A percentile compares a stretch with the other conserved stretches of the same genome.
These are phyloP conservation scores for Chunga burmeisteri DNA, from an alignment of 2,113 vertebrate species.

Conservation along the genomic window DNA sequence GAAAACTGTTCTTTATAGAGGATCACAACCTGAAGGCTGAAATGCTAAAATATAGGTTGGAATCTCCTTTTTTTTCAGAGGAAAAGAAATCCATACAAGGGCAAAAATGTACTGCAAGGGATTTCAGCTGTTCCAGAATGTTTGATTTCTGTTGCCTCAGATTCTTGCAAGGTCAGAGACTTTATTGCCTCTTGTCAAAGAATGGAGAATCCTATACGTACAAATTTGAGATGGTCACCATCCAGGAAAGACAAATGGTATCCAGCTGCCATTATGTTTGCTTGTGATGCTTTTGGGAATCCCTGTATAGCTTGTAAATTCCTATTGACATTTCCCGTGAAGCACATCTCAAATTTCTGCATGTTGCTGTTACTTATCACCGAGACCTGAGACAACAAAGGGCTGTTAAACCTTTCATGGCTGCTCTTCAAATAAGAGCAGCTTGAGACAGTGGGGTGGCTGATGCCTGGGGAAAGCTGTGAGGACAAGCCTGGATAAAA, in stretches of 20 bases:
- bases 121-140: background rate
- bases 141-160: background rate
- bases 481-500: background rate
- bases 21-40: background rate
- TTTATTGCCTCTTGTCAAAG: background rate
- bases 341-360: background rate
- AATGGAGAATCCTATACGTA: background rate
- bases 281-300: background rate
- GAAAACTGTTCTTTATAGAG: background rate
- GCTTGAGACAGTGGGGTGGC: background rate
- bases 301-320: background rate
- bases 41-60: background rate
- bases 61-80: background rate
- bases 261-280: background rate
- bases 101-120: background rate
- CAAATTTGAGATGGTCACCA: background rate
- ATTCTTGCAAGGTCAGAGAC: background rate
- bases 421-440: background rate
- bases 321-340: background rate
- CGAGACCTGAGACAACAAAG: background rate
- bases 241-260: constrained; percentile 1
- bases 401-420: background rate
- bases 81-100: background rate
- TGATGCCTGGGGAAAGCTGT: background rate
- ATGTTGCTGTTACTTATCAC: background rate